Evolutionary conservation across 2,113 vertebrate genomes (phyloP), one percentile per base, ranked within the genome.

Genomic region (Ptychochromis oligacanthus): DNA sequence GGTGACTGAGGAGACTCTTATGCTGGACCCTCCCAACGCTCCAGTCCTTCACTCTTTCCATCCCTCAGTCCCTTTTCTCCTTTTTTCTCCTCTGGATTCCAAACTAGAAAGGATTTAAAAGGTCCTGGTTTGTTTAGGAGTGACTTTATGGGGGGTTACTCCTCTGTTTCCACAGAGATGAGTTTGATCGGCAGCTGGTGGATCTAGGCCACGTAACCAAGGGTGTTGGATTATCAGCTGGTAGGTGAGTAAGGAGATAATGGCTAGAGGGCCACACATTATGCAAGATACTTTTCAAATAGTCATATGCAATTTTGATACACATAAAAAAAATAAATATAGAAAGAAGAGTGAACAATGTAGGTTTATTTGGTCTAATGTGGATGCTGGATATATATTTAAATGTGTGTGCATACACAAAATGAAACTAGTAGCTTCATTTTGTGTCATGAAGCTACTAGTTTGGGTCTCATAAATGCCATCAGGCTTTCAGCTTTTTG

Each of bases 171-270:
- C 77, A 87, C 57, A 61, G 84, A 49, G 22, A 91, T 65, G 67
- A 55, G 52, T 79, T 46, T 85, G 75, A 84, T 5, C 40, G 75
- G 49, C 55, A 3, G 64, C 3, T 3, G 46, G 79, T 61, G 83
- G 87, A 83, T 85, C 24, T 81, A 91, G 89, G 85, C 34, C 52
- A 43, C 1, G 3, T 60, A 67, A 78, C 64, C 38, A 3, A 55
- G 2, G 70, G 76, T 20, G 58, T 64, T 81, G 22, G 87, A 85
- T 83, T 75, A 85, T 80, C 86, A 77, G 52, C 54, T 75, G 82
- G 81, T 82, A 79, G 88, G 91, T 83, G 77, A 82, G 78, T 83
- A 81, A 82, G 75, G 46, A 60, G 84, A 80, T 74, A 59, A 77
- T 2, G 5, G 11, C 10, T 14, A 0, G 61, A 65, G 52, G 38